These are phyloP conservation scores for Anguilla anguilla DNA, from an alignment of 2,797 vertebrate species.

Conservation along the genomic window DNA sequence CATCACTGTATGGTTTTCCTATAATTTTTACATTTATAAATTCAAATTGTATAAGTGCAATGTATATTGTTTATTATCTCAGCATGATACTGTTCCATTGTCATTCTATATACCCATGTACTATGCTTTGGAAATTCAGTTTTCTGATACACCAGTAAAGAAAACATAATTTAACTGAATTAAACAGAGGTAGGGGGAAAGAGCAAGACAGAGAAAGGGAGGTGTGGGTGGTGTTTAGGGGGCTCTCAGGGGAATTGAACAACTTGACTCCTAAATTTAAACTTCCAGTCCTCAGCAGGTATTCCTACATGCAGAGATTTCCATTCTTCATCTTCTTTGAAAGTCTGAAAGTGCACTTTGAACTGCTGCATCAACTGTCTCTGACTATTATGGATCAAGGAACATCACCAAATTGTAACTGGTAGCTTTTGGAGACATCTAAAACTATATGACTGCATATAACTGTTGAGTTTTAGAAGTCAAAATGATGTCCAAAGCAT, in stretches of 20 bases:
- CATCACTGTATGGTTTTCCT: too few relatives aligned
- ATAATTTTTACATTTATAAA: too few relatives aligned
- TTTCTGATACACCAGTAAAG: too few relatives aligned
- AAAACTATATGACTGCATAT: not conserved
- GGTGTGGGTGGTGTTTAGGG: not conserved
- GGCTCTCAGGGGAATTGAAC: constrained; percentile 21
- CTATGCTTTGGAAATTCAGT: too few relatives aligned
- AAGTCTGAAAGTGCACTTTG: constrained; percentile 37
- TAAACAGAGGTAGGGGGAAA: not conserved
- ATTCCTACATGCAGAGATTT: constrained; percentile 49
- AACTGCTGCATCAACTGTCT: constrained; percentile 41
- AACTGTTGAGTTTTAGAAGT: constrained; percentile 30
- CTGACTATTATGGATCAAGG: constrained; percentile 21
- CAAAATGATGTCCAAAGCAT: constrained; percentile 51
- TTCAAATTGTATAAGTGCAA: too few relatives aligned
- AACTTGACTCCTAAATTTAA: constrained; percentile 52
- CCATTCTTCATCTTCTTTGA: constrained; percentile 39
- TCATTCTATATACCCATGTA: too few relatives aligned
- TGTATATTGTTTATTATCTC: too few relatives aligned
- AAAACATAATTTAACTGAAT: not conserved
- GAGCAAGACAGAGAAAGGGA: not conserved
- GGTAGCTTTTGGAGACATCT: constrained; percentile 17
- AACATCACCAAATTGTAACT: not conserved
- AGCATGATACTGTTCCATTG: too few relatives aligned
- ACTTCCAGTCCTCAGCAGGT: constrained; percentile 44